Base-by-base conservation (phyloP, 2,797 vertebrate species). In the Microctenopoma steveboyesi region DNA sequence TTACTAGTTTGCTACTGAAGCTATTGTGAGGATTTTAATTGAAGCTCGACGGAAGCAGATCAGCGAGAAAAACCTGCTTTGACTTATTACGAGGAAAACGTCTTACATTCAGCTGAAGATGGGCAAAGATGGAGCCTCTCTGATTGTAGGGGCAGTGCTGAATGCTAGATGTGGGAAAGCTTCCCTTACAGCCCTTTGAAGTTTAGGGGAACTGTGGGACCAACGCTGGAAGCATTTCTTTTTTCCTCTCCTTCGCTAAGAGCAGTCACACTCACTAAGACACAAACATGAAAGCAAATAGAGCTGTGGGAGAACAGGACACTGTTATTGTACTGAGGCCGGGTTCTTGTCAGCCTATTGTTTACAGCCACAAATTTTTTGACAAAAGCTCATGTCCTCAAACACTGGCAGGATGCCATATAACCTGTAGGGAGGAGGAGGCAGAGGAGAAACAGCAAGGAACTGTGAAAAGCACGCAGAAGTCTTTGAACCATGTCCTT, bases 281-380 rank as follows among this genome's bases (percentile, higher is more conserved):
- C 83, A 65, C 72, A 76, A 81, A 89, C 89, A 88, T 90, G 85
- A 89, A 92, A 92, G 91, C 72, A 76, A 82, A 86, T 52, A 52
- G 68, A 84, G 82, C 75, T 51, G 39, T 52, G 55, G 74, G 78
- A 83, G 74, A 79, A 79, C 40, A 30, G 63, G 74, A 33, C 59
- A 37, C 69, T 66, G 71, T 68, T 87, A 85, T 79, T 81, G 76
- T 73, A 71, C 64, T 53, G 64, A 40, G 79, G 67, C 62, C 37
- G 60, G 64, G 46, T 60, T 78, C 82, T 83, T 89, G 72, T 91
- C 88, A 81, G 76, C 43, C 55, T 46, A 77, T 84, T 89, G 88
- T 90, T 91, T 91, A 88, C 86, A 79, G 86, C 83, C 55, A 66
- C 65, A 61, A 39, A 72, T 82, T 81, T 22, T 45, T 79, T 75